Conservation (phyloP, 1,140 invertebrate genomes). For the Pseudomyrmex concolor region DNA sequence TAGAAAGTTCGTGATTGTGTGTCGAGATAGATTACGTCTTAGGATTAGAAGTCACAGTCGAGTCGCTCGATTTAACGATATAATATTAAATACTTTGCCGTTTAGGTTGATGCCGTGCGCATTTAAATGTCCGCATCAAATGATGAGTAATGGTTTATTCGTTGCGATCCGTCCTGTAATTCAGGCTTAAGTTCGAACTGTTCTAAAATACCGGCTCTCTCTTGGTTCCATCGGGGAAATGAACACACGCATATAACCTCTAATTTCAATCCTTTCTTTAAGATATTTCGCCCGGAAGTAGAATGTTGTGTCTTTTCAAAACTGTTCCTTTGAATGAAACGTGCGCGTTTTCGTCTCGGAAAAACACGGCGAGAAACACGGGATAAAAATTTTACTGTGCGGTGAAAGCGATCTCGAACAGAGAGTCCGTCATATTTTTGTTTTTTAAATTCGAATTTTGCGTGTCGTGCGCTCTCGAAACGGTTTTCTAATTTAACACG, state of each 20-base stretch:
- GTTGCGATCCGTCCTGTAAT: conserved; percentile 3
- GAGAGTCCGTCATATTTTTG: not conserved
- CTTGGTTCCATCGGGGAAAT: not conserved
- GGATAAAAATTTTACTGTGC: not conserved
- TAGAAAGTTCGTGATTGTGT: no score
- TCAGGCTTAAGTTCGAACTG: not conserved
- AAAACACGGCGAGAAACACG: no score
- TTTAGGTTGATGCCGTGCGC: no score
- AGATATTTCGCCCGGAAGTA: not conserved
- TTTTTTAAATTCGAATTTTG: conserved; percentile 28
- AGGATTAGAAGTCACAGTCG: no score
- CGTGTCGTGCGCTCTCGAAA: not conserved
- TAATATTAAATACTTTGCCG: no score
- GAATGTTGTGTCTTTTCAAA: not conserved
- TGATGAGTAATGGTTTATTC: not conserved
- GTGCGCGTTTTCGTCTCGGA: no score
- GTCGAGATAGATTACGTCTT: no score
- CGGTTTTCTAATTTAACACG: conserved; percentile 19
- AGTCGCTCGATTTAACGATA: no score
- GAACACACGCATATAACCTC: conserved; percentile 31
- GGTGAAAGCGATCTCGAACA: not conserved
- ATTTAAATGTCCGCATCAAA: not conserved
- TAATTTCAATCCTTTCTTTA: not conserved
- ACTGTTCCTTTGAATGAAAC: not conserved
- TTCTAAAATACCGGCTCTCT: not conserved